Conservation (phyloP, 1,140 invertebrate genomes). For the Phthorimaea operculella region DNA sequence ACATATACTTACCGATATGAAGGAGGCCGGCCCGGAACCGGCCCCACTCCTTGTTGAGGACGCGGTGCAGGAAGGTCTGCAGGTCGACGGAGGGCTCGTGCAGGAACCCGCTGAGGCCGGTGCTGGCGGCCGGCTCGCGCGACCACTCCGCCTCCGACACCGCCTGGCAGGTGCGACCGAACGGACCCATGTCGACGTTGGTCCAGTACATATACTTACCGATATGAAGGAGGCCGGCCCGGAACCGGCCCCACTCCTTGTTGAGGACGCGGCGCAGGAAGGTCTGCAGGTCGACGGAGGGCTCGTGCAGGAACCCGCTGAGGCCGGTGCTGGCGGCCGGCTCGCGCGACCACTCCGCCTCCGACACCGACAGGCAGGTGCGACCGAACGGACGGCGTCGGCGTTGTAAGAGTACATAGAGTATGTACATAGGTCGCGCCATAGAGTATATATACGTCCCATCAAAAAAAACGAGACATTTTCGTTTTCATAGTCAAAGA, state of each 20-base stretch:
- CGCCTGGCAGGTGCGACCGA: constrained; percentile 26
- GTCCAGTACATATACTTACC: constrained; percentile 29
- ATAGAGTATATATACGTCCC: too few relatives aligned
- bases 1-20: constrained; percentile 29
- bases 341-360: constrained; percentile 30
- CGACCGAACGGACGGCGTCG: too few relatives aligned
- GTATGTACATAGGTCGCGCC: too few relatives aligned
- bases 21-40: constrained; percentile 23
- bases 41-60: constrained; percentile 32
- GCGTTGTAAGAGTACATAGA: too few relatives aligned
- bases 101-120: constrained; percentile 6
- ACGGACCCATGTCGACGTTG: constrained; percentile 14
- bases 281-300: constrained; percentile 23
- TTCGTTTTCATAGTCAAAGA: too few relatives aligned
- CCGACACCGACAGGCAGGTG: constrained; percentile 26
- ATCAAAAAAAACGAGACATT: too few relatives aligned
- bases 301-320: constrained; percentile 19
- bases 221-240: constrained; percentile 21
- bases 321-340: background rate
- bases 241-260: constrained; percentile 34
- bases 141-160: constrained; percentile 32
- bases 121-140: constrained; percentile 7
- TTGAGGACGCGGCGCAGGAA: constrained; percentile 25
- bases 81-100: constrained; percentile 29
- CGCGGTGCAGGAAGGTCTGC: constrained; percentile 21